Evolutionary conservation across 2,113 vertebrate genomes (phyloP).

Genomic region (Elephas maximus): DNA sequence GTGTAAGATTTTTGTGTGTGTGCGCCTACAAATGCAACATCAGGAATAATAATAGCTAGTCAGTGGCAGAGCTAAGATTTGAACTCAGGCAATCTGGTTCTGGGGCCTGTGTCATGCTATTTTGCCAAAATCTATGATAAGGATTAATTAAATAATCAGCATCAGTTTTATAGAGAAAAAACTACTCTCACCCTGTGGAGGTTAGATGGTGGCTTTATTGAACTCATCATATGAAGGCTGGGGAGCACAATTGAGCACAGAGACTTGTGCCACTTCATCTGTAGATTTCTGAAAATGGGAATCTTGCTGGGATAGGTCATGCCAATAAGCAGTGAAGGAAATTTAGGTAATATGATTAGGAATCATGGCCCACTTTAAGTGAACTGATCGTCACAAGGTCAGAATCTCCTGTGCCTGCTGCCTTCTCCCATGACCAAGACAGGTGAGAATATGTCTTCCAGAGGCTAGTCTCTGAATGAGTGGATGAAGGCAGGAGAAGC

Average conservation of each 20-base stretch:
- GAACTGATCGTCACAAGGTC: neutral
- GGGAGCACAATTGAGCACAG: neutral
- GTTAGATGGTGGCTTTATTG: neutral
- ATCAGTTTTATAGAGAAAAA: no score
- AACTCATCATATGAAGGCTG: neutral
- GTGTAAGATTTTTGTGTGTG: no score
- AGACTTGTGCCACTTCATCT: neutral
- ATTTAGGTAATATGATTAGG: neutral
- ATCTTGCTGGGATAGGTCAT: neutral
- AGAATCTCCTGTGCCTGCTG: neutral
- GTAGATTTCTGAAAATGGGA: no score
- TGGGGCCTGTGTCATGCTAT: no score
- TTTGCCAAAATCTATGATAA: no score
- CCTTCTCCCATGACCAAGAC: neutral
- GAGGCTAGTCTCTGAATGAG: neutral
- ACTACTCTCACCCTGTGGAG: no score
- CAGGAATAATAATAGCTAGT: no score
- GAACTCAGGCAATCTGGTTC: no score
- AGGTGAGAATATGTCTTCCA: neutral
- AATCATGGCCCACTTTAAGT: neutral
- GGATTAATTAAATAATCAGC: no score
- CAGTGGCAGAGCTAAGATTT: no score
- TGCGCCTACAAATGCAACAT: no score
- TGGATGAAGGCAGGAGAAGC: neutral
- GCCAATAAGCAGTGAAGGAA: neutral